Evolutionary conservation across 2,797 vertebrate species (phyloP), one percentile per base, ranked within the genome.

Genomic region (Cephalopachus bancanus): DNA sequence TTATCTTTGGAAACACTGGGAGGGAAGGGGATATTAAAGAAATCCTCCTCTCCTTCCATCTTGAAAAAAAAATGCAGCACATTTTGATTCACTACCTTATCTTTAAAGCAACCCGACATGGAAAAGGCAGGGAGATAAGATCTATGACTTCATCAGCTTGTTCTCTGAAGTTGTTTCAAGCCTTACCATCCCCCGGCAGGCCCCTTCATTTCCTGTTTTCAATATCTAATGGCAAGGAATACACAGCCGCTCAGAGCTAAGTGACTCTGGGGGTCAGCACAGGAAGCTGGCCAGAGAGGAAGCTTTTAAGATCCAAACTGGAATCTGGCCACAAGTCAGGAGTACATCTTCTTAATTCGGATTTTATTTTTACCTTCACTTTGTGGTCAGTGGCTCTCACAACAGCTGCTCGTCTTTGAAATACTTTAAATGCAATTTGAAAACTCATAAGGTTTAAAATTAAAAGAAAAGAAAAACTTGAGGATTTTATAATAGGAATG

Each of bases 191-290:
- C 97, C 95, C 96, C 95, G 5, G 89, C 69, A 96, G 93, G 91
- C 95, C 96, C 95, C 94, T 97, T 97, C 94, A 98, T 98, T 98
- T 97, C 97, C 97, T 97, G 97, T 97, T 98, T 98, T 97, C 96
- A 97, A 76, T 97, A 95, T 97, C 79, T 97, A 97, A 97, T 95
- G 93, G 94, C 83, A 78, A 93, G 86, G 93, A 97, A 93, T 91
- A 91, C 74, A 78, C 57, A 89, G 94, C 57, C 33, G 81, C 91
- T 81, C 72, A 65, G 90, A 65, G 79, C 96, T 94, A 74, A 96
- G 94, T 74, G 96, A 96, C 94, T 89, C 83, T 91, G 76, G 83
- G 91, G 93, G 92, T 97, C 96, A 95, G 91, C 0, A 1, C 96
- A 94, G 96, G 96, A 98, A 97, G 95, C 96, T 83, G 83, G 90